phyloP scores from a whole-genome alignment of 2,113 vertebrate species.

The Corydoras sp. region DNA sequence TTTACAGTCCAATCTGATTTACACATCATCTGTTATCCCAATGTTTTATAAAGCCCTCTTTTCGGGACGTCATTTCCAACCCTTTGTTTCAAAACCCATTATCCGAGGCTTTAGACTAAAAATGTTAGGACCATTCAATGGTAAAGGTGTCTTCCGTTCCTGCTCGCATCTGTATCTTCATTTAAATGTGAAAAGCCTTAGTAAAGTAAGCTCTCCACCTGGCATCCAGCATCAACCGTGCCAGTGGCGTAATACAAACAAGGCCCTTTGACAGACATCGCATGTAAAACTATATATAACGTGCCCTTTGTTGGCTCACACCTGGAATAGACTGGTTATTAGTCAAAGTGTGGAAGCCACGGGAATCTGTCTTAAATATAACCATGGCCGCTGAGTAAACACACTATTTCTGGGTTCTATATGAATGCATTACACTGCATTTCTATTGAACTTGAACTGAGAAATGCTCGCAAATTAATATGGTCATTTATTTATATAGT shows the following conservation, averaged over 20 bases:
- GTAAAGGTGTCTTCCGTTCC: conserved; percentile 1
- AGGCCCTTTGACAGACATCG: conserved; percentile 50
- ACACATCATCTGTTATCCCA: conserved; percentile 11
- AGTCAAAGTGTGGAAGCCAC: conserved; percentile 39
- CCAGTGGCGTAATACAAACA: conserved; percentile 54
- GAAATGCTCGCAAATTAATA: not conserved
- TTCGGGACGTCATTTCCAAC: not conserved
- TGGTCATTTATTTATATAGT: not conserved
- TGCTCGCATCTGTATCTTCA: conserved; percentile 14
- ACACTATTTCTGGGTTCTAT: conserved; percentile 3
- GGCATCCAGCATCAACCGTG: conserved; percentile 41
- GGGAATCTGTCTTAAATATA: conserved; percentile 29
- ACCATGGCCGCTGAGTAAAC: conserved; percentile 38
- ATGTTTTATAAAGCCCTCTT: not conserved
- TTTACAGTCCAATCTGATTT: conserved; percentile 9
- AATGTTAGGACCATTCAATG: not conserved
- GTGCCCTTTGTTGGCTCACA: conserved; percentile 56
- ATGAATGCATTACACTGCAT: not conserved
- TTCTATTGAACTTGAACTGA: not conserved
- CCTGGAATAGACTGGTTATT: conserved; percentile 46
- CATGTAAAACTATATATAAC: conserved; percentile 62
- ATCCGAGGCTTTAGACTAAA: not conserved
- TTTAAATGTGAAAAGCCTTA: conserved; percentile 42
- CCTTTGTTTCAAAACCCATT: not conserved
- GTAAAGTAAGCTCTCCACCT: conserved; percentile 56